Base-by-base conservation (phyloP, 2,113 vertebrate species). In the Silurus meridionalis region DNA sequence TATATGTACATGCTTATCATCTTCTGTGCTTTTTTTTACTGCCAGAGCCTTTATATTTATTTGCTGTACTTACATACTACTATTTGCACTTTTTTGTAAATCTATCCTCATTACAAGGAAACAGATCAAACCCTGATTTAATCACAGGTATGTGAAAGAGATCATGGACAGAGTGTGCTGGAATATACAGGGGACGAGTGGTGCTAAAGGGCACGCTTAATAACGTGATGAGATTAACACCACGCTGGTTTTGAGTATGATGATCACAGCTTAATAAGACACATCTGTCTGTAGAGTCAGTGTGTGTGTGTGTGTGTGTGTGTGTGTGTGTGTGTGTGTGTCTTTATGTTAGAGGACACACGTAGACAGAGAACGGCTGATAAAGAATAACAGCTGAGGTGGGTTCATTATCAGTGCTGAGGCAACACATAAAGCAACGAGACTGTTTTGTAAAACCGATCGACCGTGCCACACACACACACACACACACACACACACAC, bases 391-490 rank as follows among this genome's bases (percentile, higher is more conserved):
- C 84, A 52, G 48, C 61, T 86, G 75, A 83, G 71, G 84, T 86
- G 84, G 89, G 88, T 85, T 90, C 82, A 84, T 90, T 87, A 89
- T 83, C 21, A 85, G 81, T 37, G 79, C 71, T 74, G 71, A 25
- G 61, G 72, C 75, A 86, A 86, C 82, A 78, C 69, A 77, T 66
- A 88, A 86, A 79, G n/a, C 61, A 88, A 77, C 55, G 82, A 80
- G 78, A 87, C 82, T 82, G 85, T 74, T 86, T 80, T 86, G 75
- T 78, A 58, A 28, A 50, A 46, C 83, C 82, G 67, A 75, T 74
- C 55, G 61, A 89, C 88, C 66, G 67, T 28, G 23, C n/a, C 8
- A 19, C 9, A 57, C 86, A 78, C 60, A 67, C 57, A 17, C 72
- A n/a, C 84, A 53, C 69, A 80, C 52, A 28, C 84, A 85, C 60